A percentile compares a stretch with the other conserved stretches of the same genome.
These are phyloP conservation scores for Phocoena phocoena DNA, from an alignment of 2,113 vertebrate genomes.

Conservation along the genomic window DNA sequence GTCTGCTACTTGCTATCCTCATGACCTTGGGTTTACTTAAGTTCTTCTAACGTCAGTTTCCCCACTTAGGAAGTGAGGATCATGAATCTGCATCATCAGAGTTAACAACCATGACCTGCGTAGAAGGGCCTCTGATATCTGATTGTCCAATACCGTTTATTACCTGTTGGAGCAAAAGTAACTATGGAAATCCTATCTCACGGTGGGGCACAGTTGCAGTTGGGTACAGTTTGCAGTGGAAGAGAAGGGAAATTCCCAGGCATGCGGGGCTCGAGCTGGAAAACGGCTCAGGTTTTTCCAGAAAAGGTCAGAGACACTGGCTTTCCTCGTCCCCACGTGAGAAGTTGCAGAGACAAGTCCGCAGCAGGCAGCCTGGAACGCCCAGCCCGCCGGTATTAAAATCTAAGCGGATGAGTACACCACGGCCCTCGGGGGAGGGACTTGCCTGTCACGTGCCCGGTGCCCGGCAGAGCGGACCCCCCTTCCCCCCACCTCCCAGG, in stretches of 20 bases:
- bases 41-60: background rate
- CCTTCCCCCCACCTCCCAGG: background rate
- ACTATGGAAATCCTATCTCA: fast-evolving
- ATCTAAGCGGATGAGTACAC: background rate
- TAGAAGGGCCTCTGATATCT: background rate
- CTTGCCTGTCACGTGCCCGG: background rate
- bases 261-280: background rate
- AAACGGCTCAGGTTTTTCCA: background rate
- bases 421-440: fast-evolving
- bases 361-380: background rate
- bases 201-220: background rate
- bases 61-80: background rate
- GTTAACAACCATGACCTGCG: background rate
- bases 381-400: background rate
- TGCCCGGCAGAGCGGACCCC: background rate
- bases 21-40: background rate
- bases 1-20: background rate
- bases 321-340: background rate
- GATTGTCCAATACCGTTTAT: background rate
- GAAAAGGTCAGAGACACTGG: background rate
- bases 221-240: no score
- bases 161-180: background rate
- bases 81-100: background rate
- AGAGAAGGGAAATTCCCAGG: background rate
- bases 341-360: background rate